These are phyloP conservation scores for Lithobates pipiens DNA, from an alignment of 2,797 vertebrate genomes.

Conservation along the genomic window DNA sequence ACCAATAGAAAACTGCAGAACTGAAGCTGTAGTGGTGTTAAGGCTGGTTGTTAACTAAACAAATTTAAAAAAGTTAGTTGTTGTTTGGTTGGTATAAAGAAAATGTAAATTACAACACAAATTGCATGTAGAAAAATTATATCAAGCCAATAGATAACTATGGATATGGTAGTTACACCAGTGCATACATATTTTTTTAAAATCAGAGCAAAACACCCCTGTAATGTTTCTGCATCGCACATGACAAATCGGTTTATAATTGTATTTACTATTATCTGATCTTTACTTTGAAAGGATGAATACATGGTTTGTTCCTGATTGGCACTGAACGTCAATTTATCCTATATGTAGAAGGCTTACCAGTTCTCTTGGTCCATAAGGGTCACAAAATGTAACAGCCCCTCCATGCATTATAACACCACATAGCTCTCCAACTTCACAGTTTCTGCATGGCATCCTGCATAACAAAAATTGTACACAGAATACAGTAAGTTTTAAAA, in stretches of 20 bases:
- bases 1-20: conserved; percentile 97
- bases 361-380: conserved; percentile 91
- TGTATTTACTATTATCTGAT: not conserved
- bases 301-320: not conserved
- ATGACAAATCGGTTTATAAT: not conserved
- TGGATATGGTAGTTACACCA: too few relatives aligned
- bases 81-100: not conserved
- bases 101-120: too few relatives aligned
- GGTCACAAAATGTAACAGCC: conserved; percentile 93
- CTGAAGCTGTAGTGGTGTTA: conserved; percentile 93
- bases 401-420: conserved; percentile 91
- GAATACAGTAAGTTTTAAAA: not conserved
- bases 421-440: conserved; percentile 90
- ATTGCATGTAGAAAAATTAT: too few relatives aligned
- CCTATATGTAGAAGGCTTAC: conserved; percentile 75
- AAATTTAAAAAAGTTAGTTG: conserved; percentile 6
- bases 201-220: too few relatives aligned
- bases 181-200: too few relatives aligned
- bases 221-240: not conserved
- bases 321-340: not conserved
- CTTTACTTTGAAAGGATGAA: too few relatives aligned
- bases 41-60: conserved; percentile 85
- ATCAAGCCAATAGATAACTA: too few relatives aligned
- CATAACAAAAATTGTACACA: conserved; percentile 49
- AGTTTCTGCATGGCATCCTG: conserved; percentile 92